A percentile compares a stretch with the other conserved stretches of the same genome.
Conservation (phyloP, 2,113 vertebrate genomes). For the Centropus unirufus region DNA sequence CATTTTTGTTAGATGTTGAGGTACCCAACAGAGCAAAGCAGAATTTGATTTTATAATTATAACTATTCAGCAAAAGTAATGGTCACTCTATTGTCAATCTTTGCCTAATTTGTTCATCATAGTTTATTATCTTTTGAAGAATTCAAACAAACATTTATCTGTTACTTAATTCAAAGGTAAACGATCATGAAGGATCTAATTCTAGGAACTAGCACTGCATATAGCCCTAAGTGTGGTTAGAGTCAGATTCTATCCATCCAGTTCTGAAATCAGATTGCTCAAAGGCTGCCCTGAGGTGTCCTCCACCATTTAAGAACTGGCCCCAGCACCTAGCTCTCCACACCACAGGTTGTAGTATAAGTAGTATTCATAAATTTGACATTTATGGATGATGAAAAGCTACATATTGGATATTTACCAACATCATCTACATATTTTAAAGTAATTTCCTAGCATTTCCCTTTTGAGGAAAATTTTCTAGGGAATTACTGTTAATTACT, state of each 20-base stretch:
- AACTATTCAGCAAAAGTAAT: constrained; percentile 76
- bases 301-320: neutral
- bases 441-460: neutral
- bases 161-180: neutral
- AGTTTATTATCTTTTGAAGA: constrained; percentile 27
- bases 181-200: neutral
- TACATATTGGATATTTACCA: neutral
- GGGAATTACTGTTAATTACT: neutral
- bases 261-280: neutral
- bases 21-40: constrained; percentile 78
- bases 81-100: constrained; percentile 63
- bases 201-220: neutral
- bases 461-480: neutral
- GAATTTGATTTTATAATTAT: constrained; percentile 88
- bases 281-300: neutral
- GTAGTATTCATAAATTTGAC: neutral
- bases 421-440: neutral
- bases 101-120: constrained; percentile 57
- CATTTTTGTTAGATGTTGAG: constrained; percentile 87
- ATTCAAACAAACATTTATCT: constrained; percentile 37
- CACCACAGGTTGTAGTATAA: neutral
- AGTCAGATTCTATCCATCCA: neutral
- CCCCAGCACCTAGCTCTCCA: neutral
- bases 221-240: neutral
- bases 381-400: neutral